These are phyloP conservation scores for Zosterops hypoxanthus DNA, from an alignment of 2,113 vertebrate species.

Conservation along the genomic window DNA sequence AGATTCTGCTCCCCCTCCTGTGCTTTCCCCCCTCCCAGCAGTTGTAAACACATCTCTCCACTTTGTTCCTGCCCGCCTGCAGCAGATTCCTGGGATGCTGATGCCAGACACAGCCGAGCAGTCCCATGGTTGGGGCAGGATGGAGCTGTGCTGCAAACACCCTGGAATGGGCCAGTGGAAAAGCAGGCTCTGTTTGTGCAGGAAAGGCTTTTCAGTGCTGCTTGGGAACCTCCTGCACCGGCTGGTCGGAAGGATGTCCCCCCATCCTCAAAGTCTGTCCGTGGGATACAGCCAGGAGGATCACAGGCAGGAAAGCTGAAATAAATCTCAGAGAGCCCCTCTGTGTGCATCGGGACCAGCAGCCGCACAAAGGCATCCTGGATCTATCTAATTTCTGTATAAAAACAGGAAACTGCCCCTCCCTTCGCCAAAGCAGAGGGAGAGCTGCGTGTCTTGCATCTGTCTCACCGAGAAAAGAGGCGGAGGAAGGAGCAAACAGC, in stretches of 20 bases:
- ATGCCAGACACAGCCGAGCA: background rate
- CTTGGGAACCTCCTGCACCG: background rate
- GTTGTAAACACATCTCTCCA: background rate
- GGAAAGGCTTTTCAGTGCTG: background rate
- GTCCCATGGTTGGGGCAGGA: background rate
- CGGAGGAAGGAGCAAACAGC: background rate
- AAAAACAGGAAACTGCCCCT: conserved; percentile 55
- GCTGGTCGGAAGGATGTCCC: rapidly evolving
- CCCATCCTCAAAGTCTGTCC: background rate
- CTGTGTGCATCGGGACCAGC: background rate
- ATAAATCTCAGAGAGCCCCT: background rate
- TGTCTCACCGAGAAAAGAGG: background rate
- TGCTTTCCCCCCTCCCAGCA: background rate
- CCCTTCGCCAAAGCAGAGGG: conserved; percentile 9
- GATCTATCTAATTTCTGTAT: conserved; percentile 5
- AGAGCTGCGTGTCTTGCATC: background rate
- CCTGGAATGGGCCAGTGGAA: background rate
- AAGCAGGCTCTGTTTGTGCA: background rate
- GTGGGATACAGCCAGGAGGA: background rate
- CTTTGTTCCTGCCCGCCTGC: background rate
- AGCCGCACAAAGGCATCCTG: background rate
- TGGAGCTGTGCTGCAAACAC: background rate
- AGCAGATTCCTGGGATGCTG: conserved; percentile 9
- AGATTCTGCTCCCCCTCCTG: background rate
- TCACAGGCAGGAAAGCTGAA: background rate